These are phyloP conservation scores for Nycticebus coucang DNA, from an alignment of 2,113 vertebrate genomes.

Conservation along the genomic window DNA sequence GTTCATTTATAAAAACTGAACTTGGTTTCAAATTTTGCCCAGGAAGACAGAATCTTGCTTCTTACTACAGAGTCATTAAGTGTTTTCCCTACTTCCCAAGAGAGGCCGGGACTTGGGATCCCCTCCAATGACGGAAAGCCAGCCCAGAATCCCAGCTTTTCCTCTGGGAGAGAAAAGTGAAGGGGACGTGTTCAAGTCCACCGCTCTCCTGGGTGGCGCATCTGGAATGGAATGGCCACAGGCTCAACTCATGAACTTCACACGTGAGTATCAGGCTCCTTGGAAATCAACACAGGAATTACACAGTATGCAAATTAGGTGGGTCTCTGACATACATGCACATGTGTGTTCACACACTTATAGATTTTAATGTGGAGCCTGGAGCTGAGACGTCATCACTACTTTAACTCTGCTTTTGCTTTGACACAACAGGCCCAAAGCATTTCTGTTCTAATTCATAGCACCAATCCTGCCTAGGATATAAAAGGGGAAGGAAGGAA, in stretches of 20 bases:
- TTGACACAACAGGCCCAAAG: background rate
- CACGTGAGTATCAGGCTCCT: background rate
- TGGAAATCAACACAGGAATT: background rate
- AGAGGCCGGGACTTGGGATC: background rate
- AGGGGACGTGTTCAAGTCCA: background rate
- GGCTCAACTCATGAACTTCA: background rate
- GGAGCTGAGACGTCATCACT: background rate
- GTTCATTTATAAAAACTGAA: background rate
- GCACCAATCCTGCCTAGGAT: background rate
- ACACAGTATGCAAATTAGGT: background rate
- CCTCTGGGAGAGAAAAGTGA: background rate
- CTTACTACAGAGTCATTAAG: background rate
- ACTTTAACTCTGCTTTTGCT: background rate
- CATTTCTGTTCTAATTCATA: background rate
- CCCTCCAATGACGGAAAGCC: background rate
- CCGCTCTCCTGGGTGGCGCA: background rate
- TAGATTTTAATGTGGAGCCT: background rate
- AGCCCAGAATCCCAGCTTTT: background rate
- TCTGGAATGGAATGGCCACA: background rate
- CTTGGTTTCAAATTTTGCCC: background rate
- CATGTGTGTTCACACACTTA: too few species aligned
- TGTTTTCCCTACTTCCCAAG: background rate
- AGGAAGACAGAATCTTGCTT: background rate
- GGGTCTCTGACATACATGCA: background rate
- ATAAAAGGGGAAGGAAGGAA: background rate